Percentiles rank a stretch among this genome's conserved stretches.
Conservation (phyloP, 2,113 vertebrate species). For the Lontra canadensis region DNA sequence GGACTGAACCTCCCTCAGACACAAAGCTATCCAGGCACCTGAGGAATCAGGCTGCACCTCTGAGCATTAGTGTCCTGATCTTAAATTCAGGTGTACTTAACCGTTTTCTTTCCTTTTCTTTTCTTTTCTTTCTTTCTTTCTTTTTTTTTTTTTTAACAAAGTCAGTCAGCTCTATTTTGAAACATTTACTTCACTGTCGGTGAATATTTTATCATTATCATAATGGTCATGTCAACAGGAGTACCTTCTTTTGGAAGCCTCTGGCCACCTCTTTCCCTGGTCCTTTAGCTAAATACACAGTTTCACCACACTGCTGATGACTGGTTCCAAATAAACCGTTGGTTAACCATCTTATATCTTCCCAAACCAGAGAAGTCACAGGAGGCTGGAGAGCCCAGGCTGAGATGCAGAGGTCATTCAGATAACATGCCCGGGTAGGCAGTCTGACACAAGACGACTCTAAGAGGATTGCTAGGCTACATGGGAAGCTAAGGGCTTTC, state of each 20-base stretch:
- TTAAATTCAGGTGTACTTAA: neutral
- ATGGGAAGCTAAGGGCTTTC: neutral
- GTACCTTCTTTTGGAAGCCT: constrained; percentile 14
- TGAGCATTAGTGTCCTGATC: neutral
- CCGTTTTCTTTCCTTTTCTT: neutral
- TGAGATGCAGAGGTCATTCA: neutral
- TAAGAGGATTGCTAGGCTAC: neutral
- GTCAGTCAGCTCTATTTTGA: constrained; percentile 15
- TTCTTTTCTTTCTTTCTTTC: too few species aligned
- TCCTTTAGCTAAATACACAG: constrained; percentile 53
- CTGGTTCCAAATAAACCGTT: constrained; percentile 8
- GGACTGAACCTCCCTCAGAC: neutral
- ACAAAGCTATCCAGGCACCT: neutral
- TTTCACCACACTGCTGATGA: constrained; percentile 48
- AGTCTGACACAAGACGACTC: neutral
- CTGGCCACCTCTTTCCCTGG: constrained; percentile 30
- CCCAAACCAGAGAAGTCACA: constrained; percentile 58
- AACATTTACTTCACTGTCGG: neutral
- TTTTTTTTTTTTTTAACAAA: neutral
- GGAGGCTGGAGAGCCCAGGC: neutral
- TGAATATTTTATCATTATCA: constrained; percentile 4
- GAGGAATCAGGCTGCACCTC: neutral
- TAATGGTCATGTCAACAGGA: constrained; percentile 1
- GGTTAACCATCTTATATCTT: constrained; percentile 57
- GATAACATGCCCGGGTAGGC: neutral